Base-by-base conservation (phyloP, 2,113 vertebrate genomes). In the Zosterops hypoxanthus region DNA sequence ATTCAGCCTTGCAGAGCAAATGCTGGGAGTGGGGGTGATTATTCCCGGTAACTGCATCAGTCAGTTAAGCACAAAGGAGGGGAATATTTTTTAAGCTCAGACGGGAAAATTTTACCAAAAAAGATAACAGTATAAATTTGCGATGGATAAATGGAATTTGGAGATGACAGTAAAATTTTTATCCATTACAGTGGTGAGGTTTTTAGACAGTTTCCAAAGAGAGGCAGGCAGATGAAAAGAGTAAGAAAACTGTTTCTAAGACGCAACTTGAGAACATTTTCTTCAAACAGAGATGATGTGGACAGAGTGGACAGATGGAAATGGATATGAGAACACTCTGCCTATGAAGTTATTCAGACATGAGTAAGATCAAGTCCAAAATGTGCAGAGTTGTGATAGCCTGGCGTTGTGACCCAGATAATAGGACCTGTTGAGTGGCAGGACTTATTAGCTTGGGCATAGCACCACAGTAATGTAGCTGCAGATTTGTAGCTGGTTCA, bases 1-100 rank as follows among this genome's bases (percentile, higher is more conserved):
- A 68, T 82, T 86, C 70, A 88, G 36, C 36, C n/a, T 77, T 39
- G 39, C 39, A 90, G 52, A 83, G 19, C 47, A 79, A 70, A 81
- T 56, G 18, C 46, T 59, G 15, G n/a, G 20, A 83, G 28, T 33
- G 31, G 23, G 59, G 44, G 21, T 66, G 25, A 46, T 91, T 69
- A 36, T 76, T 76, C n/a, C 26, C n/a, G 83, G 11, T 86, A 86
- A 65, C 41, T 86, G 22, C n/a, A 46, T 68, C 44, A 57, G 19
- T 90, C 56, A 73, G 42, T 86, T 88, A 69, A 91, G 39, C 42
- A 73, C 9, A 3, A 14, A 73, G 28, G 25, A 95, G 47, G 21
- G 72, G 17, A 81, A 50, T 50, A 19, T 26, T 82, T 66, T 94
- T 86, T 57, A 49, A 80, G 70, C 39, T 83, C 7, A 29, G 41